Conservation (phyloP, 2,113 vertebrate species). For the Pimephales promelas region DNA sequence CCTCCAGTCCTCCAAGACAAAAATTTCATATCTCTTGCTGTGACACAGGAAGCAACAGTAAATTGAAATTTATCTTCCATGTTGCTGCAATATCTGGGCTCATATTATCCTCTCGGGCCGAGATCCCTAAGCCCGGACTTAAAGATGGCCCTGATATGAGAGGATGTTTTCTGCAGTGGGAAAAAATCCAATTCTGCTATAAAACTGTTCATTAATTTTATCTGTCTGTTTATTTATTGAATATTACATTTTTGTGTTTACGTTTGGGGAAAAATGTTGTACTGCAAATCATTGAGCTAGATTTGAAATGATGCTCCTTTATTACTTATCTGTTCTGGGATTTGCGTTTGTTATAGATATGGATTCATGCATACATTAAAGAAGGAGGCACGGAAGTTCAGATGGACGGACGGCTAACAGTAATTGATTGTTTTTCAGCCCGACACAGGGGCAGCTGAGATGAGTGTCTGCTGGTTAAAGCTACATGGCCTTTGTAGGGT, state of each 20-base stretch:
- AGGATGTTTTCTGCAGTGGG: conserved; percentile 54
- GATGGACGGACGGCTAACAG: conserved; percentile 41
- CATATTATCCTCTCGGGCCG: conserved; percentile 65
- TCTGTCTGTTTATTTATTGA: conserved; percentile 38
- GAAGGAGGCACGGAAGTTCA: conserved; percentile 45
- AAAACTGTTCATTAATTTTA: conserved; percentile 58
- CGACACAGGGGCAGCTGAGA: conserved; percentile 61
- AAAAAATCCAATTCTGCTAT: conserved; percentile 44
- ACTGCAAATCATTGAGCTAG: background rate
- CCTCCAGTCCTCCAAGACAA: conserved; percentile 69
- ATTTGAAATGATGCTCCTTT: background rate
- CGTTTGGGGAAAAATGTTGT: background rate
- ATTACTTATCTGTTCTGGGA: conserved; percentile 39
- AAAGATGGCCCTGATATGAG: conserved; percentile 61
- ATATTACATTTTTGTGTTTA: conserved; percentile 17
- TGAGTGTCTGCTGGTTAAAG: conserved; percentile 72
- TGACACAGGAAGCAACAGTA: conserved; percentile 72
- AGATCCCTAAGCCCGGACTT: conserved; percentile 67
- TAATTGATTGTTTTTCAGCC: conserved; percentile 45
- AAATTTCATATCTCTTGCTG: conserved; percentile 70
- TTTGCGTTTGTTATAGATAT: conserved; percentile 34
- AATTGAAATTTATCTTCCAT: conserved; percentile 75
- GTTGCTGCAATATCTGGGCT: conserved; percentile 70
- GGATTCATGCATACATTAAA: conserved; percentile 37
- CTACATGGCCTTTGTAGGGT: conserved; percentile 72